These are phyloP conservation scores for Xylota sylvarum DNA, from an alignment of 2,888 invertebrate genomes.

Conservation along the genomic window DNA sequence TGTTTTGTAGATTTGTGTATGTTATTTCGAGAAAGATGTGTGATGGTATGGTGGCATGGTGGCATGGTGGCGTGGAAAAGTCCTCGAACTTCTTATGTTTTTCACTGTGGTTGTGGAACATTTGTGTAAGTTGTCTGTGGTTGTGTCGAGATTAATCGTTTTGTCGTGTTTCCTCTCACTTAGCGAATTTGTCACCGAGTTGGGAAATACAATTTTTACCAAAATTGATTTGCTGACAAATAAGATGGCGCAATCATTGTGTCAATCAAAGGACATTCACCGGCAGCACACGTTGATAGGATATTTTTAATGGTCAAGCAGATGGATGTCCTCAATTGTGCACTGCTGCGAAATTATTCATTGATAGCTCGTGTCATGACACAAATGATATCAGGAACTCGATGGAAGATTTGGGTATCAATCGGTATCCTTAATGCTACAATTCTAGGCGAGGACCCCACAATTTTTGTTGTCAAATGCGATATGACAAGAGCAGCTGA, in stretches of 20 bases:
- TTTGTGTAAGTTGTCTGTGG: constrained; percentile 6
- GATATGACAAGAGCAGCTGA: no score
- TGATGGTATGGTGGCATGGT: no score
- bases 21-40: constrained; percentile 1
- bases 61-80: constrained; percentile 15
- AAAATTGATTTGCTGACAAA: neutral
- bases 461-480: no score
- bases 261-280: constrained; percentile 3
- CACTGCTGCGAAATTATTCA: no score
- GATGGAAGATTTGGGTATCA: no score
- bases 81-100: constrained; percentile 14
- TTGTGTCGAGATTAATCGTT: constrained; percentile 22
- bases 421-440: no score
- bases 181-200: neutral
- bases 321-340: neutral
- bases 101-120: neutral
- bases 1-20: constrained; percentile 27
- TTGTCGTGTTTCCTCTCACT: constrained; percentile 5
- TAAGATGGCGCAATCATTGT: neutral
- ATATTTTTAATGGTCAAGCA: neutral
- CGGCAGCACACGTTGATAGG: neutral
- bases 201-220: constrained; percentile 1
- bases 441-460: no score
- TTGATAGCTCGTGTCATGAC: no score
- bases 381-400: no score